Percentiles rank a stretch among this genome's conserved stretches.
Evolutionary conservation across 2,797 vertebrate genomes (phyloP).

Genomic region (Prionace glauca): DNA sequence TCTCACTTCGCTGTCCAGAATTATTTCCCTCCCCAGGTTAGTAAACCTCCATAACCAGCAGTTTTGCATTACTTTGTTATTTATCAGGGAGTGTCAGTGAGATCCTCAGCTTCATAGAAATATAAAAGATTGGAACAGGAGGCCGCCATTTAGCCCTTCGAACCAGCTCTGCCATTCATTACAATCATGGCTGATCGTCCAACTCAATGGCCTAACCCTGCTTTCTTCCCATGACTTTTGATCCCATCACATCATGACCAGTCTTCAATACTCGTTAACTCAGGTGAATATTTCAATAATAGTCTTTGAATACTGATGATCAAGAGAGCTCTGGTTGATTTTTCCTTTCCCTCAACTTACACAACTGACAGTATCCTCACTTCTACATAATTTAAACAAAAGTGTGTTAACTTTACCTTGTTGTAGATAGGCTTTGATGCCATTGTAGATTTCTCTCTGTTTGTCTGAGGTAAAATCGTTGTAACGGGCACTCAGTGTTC

Average conservation of each 20-base stretch:
- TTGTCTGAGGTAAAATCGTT: neutral
- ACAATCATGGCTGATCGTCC: no score
- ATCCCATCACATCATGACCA: no score
- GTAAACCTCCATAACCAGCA: neutral
- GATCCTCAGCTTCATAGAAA: neutral
- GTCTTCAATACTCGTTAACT: neutral
- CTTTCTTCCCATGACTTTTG: no score
- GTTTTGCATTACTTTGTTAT: neutral
- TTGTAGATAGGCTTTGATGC: conserved; percentile 12
- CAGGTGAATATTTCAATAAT: neutral
- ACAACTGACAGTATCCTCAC: neutral
- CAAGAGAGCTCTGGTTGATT: neutral
- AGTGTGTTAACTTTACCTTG: neutral
- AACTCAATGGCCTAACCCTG: no score
- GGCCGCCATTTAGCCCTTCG: no score
- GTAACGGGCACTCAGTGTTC: neutral
- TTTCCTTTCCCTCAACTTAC: neutral
- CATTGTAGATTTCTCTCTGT: conserved; percentile 19
- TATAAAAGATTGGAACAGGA: neutral
- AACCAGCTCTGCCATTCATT: no score
- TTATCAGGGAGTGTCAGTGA: neutral
- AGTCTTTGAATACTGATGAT: neutral
- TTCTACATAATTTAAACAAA: neutral
- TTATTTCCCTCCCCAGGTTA: neutral
- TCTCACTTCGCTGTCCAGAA: neutral